Percentiles rank a stretch among this genome's conserved stretches.
phyloP scores from a whole-genome alignment of 64 coral and sea anemone species.

The Dendronephthya gigantea region DNA sequence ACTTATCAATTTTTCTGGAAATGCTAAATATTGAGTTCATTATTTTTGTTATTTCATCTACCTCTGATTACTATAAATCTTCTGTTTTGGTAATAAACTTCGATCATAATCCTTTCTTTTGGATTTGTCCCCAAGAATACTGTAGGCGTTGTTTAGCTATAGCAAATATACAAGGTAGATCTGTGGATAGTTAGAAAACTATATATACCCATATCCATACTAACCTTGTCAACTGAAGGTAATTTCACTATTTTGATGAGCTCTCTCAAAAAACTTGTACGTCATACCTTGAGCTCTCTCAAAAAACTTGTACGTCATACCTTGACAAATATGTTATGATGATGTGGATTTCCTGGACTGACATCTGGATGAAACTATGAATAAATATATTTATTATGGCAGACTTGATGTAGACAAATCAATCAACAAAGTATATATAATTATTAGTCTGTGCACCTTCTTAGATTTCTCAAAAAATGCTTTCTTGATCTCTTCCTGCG shows the following conservation, averaged over 20 bases:
- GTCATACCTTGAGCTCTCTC: too few relatives aligned
- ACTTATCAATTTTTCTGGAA: too few relatives aligned
- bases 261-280: too few relatives aligned
- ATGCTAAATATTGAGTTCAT: too few relatives aligned
- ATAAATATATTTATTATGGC: too few relatives aligned
- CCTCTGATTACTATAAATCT: background rate
- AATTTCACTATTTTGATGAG: too few relatives aligned
- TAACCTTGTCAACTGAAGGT: background rate
- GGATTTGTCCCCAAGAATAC: background rate
- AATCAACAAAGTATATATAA: too few relatives aligned
- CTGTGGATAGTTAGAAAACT: background rate
- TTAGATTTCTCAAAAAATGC: slow-evolving; percentile 12
- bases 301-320: too few relatives aligned
- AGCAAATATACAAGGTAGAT: background rate
- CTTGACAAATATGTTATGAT: slow-evolving; percentile 16
- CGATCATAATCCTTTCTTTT: background rate
- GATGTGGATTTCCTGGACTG: background rate
- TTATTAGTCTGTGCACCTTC: background rate
- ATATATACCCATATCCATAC: background rate
- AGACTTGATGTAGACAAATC: too few relatives aligned
- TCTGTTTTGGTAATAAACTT: background rate
- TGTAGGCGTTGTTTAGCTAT: background rate
- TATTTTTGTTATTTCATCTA: background rate
- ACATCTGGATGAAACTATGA: background rate
- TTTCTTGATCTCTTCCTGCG: background rate